Base-by-base conservation (phyloP, 2,888 invertebrate genomes). In the Campaea margaritaria region DNA sequence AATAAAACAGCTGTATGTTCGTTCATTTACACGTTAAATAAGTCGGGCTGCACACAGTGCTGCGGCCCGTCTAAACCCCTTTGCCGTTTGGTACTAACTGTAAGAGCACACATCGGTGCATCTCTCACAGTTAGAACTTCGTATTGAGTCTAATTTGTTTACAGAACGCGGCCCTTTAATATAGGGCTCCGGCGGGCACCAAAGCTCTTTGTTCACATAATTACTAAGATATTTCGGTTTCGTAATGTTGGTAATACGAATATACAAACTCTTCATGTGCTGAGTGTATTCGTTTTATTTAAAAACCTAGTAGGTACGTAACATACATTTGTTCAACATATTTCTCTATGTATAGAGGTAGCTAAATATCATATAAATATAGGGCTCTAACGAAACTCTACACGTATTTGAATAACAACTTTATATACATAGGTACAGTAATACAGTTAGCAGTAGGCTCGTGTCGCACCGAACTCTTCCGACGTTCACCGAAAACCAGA, bases 121-220 rank as follows among this genome's bases (percentile, higher is more conserved):
- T 82, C 79, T 86, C 73, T 74, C 65, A 72, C 69, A 74, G 76
- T 87, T 87, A 85, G 83, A 83, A 74, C 81, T 76, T 78, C 77
- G 73, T 83, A 87, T 87, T 84, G 83, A 74, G 73, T 76, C 79
- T 87, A 86, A 88, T 87, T 87, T 86, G 87, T 87, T 87, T 84
- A 74, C 72, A 42, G 51, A 49, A 58, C 62, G 82, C 86, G 85
- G 86, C 84, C 75, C 85, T 87, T 85, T 86, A 88, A 88, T 87
- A 81, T 87, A 79, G 86, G 77, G 78, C 87, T 80, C 65, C 80
- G 81, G 76, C 65, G 52, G 57, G 67, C 38, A 72, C 77, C 77
- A 83, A 81, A 83, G 77, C 67, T 76, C 79, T 83, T 86, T 86
- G 85, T 86, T 83, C 77, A 73, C 68, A 73, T 79, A 82, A 83